Base-by-base conservation (phyloP, 2,113 vertebrate species). In the Gorilla gorilla region DNA sequence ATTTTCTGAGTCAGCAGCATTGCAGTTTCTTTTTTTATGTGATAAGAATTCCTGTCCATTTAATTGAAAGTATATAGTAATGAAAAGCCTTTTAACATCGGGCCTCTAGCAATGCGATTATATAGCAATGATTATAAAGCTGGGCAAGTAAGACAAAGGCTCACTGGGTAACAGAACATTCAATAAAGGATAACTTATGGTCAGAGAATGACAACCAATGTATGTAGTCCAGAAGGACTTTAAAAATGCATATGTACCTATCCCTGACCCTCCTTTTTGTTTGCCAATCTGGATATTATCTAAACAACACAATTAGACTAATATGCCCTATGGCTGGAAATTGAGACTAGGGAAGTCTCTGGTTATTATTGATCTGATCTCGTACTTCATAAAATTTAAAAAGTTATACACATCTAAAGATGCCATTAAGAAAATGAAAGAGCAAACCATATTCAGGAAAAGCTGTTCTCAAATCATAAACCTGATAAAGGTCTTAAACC, bases 51-150 rank as follows among this genome's bases (percentile, higher is more conserved):
- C 40, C n/a, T 94, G 45, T 27, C 66, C n/a, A 40, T 5, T 93
- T 50, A 81, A 94, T 85, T 96, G 76, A 94, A 96, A 97, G 92
- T 81, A 86, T 18, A 25, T 82, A 83, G 45, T 75, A 96, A 73
- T 86, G 87, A 92, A 94, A 96, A 68, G 52, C 80, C 48, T 92
- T 57, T 25, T 8, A 70, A 13, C 57, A 83, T 89, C 89, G 75
- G 43, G 61, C 32, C 55, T 88, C n/a, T 14, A 48, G 23, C 55
- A 55, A 0, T 48, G 4, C 5, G 5, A 64, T 64, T 50, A 50
- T 89, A 52, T 68, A 27, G n/a, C 40, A 52, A 92, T 75, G 85
- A 80, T 89, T 78, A 66, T 87, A 70, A 90, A 94, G n/a, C 43
- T 76, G 82, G 43, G 83, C 12, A 75, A 80, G 23, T 35, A 81